These are phyloP conservation scores for Gavialis gangeticus DNA, from an alignment of 2,113 vertebrate genomes.

Conservation along the genomic window DNA sequence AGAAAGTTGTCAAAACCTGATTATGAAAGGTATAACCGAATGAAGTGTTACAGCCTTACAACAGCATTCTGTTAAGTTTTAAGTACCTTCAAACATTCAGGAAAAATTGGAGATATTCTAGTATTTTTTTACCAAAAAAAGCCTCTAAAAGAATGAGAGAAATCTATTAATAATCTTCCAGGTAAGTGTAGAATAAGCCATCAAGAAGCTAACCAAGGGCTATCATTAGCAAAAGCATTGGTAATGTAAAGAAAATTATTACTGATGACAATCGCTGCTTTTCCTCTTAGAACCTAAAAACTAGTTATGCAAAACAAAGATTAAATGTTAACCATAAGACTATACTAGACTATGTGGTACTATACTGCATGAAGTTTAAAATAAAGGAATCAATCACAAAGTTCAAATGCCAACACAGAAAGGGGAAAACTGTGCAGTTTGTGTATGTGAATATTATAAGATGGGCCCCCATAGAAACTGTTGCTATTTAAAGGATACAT, in stretches of 20 bases:
- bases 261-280: neutral
- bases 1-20: neutral
- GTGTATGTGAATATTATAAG: slow-evolving; percentile 1
- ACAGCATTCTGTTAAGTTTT: neutral
- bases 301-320: neutral
- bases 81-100: neutral
- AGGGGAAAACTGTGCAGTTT: neutral
- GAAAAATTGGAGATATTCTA: fast-evolving
- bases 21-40: neutral
- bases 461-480: neutral
- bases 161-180: neutral
- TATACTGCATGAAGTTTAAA: neutral
- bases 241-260: neutral
- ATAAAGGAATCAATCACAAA: neutral
- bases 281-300: neutral
- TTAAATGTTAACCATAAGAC: neutral
- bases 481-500: slow-evolving; percentile 22
- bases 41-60: neutral
- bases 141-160: neutral
- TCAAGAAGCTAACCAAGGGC: fast-evolving
- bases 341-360: too few relatives aligned
- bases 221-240: neutral
- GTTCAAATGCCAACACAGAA: slow-evolving; percentile 22
- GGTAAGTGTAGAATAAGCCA: neutral
- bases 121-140: neutral